phyloP scores from a whole-genome alignment of 2,113 vertebrate genomes.

The Phaetusa simplex region DNA sequence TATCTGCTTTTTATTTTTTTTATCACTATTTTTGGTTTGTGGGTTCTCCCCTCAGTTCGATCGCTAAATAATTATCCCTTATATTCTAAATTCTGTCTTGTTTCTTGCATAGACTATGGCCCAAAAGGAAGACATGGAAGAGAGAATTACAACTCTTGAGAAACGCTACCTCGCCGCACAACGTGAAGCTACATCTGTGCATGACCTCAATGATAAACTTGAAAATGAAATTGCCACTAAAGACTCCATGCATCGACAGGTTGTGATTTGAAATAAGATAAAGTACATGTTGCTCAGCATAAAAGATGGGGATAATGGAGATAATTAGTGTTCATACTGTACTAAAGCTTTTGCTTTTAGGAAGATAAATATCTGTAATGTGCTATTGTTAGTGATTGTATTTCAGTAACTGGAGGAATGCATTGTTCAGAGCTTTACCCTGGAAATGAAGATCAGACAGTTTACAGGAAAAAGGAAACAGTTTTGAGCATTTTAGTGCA shows the following conservation, averaged over 20 bases:
- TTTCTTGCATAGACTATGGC: conserved; percentile 83
- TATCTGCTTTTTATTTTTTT: neutral
- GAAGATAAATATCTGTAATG: neutral
- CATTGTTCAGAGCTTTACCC: neutral
- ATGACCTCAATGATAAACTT: conserved; percentile 97
- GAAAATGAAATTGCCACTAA: conserved; percentile 98
- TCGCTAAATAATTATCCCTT: neutral
- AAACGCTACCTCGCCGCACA: conserved; percentile 98
- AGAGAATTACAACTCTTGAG: conserved; percentile 97
- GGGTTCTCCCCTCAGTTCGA: neutral
- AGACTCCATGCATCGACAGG: conserved; percentile 91
- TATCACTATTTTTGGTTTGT: neutral
- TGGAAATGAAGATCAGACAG: neutral
- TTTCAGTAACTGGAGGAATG: neutral
- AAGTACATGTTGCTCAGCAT: neutral
- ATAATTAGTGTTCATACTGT: neutral
- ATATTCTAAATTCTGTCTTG: neutral
- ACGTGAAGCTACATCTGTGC: conserved; percentile 95
- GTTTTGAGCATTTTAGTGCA: neutral
- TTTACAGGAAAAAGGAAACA: neutral
- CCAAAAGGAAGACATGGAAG: conserved; percentile 99
- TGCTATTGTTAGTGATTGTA: neutral
- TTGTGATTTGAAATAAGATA: conserved; percentile 44
- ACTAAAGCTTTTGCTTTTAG: neutral
- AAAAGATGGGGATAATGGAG: neutral